Percentiles rank a stretch among this genome's conserved stretches.
phyloP scores from a whole-genome alignment of 2,888 invertebrate species.

The Luperina testacea region DNA sequence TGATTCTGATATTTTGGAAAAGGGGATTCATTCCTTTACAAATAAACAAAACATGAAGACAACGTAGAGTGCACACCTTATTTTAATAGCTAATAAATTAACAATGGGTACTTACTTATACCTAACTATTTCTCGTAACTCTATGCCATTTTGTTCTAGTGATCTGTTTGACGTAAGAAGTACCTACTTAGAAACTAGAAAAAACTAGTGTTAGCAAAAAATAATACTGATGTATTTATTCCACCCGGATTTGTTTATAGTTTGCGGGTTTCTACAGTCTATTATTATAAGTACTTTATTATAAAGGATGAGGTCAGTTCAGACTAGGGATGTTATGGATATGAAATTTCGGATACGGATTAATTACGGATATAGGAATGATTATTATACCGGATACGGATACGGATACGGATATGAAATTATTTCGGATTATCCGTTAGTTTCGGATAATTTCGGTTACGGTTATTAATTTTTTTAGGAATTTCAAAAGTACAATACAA shows the following conservation, averaged over 20 bases:
- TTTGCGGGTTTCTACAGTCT: not conserved
- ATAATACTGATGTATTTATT: not conserved
- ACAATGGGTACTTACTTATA: not conserved
- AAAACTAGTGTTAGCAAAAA: not conserved
- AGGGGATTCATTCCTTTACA: not conserved
- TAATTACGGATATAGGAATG: no score
- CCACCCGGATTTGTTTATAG: not conserved
- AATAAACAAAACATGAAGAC: not conserved
- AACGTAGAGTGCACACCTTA: not conserved
- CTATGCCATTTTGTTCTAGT: not conserved
- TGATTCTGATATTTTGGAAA: not conserved
- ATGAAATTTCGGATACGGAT: no score
- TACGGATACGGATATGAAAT: no score
- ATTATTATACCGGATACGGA: no score
- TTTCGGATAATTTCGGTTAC: no score
- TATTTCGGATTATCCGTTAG: no score
- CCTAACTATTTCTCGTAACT: not conserved
- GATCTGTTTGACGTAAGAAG: constrained; percentile 6
- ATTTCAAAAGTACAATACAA: no score
- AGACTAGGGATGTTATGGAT: no score
- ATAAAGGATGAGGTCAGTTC: not conserved
- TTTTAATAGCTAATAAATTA: not conserved
- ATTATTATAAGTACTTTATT: not conserved
- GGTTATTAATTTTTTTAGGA: no score
- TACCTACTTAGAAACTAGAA: not conserved